Evolutionary conservation across 2,113 vertebrate genomes (phyloP).

Genomic region (Xyliphius kryptos): DNA sequence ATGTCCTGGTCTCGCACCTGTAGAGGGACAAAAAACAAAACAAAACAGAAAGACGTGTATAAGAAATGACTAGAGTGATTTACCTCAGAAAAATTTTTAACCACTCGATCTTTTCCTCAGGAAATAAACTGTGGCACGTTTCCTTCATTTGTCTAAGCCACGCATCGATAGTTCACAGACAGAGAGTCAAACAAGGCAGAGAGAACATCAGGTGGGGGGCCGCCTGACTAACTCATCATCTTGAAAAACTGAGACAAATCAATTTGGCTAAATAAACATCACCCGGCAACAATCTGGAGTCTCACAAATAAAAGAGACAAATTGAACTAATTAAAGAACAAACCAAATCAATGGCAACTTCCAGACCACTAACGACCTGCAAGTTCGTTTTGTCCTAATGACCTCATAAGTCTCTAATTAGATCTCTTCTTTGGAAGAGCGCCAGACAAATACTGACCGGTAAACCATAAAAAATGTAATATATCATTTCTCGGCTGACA

Average conservation of each 20-base stretch:
- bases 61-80: not conserved
- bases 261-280: conserved; percentile 13
- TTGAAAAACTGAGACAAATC: conserved; percentile 26
- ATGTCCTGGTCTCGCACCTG: conserved; percentile 97
- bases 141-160: conserved; percentile 18
- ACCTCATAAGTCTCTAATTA: not conserved
- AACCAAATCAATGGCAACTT: conserved; percentile 15
- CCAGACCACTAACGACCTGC: not conserved
- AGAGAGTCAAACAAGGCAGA: not conserved
- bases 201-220: conserved; percentile 12
- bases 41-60: not conserved
- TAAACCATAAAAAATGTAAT: no score
- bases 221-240: conserved; percentile 26
- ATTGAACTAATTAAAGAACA: conserved; percentile 24
- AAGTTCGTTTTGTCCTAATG: not conserved
- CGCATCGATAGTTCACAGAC: not conserved
- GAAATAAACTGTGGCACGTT: not conserved
- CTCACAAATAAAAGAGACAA: not conserved
- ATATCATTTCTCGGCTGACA: no score
- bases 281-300: not conserved
- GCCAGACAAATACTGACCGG: no score
- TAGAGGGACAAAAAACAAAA: not conserved
- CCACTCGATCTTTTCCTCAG: not conserved
- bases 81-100: conserved; percentile 5
- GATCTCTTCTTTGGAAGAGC: not conserved